Conservation (phyloP, 2,113 vertebrate genomes). For the Mola mola region DNA sequence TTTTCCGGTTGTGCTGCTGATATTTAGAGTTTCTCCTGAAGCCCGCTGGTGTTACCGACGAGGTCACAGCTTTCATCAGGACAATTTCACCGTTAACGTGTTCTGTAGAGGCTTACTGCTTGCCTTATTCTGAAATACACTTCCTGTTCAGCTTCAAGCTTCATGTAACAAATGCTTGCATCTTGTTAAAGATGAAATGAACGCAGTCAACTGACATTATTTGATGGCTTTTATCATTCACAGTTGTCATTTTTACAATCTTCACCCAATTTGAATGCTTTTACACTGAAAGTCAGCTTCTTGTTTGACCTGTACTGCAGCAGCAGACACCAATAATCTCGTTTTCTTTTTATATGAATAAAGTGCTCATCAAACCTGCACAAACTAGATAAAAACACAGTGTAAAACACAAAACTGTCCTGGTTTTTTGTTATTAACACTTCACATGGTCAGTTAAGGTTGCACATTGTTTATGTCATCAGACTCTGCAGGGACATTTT, state of each 20-base stretch:
- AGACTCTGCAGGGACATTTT: background rate
- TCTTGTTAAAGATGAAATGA: background rate
- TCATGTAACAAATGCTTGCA: background rate
- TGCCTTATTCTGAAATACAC: slow-evolving; percentile 40
- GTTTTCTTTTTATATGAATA: no score
- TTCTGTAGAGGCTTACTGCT: slow-evolving; percentile 10
- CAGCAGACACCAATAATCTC: no score
- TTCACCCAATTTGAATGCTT: no score
- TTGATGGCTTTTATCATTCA: no score
- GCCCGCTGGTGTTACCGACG: no score
- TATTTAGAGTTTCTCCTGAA: slow-evolving; percentile 26
- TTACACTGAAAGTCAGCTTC: no score
- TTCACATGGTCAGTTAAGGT: background rate
- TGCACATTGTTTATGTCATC: background rate
- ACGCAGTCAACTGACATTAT: no score
- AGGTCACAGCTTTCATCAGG: slow-evolving; percentile 3
- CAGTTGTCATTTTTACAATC: no score
- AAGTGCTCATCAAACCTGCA: no score
- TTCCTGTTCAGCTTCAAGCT: slow-evolving; percentile 16
- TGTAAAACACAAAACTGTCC: background rate
- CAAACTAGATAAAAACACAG: background rate
- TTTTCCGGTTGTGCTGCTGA: slow-evolving; percentile 22
- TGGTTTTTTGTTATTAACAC: background rate
- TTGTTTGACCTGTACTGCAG: no score
- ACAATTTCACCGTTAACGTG: background rate